A percentile compares a stretch with the other conserved stretches of the same genome.
phyloP scores from a whole-genome alignment of 2,888 invertebrate genomes.

The Homarus gammarus region DNA sequence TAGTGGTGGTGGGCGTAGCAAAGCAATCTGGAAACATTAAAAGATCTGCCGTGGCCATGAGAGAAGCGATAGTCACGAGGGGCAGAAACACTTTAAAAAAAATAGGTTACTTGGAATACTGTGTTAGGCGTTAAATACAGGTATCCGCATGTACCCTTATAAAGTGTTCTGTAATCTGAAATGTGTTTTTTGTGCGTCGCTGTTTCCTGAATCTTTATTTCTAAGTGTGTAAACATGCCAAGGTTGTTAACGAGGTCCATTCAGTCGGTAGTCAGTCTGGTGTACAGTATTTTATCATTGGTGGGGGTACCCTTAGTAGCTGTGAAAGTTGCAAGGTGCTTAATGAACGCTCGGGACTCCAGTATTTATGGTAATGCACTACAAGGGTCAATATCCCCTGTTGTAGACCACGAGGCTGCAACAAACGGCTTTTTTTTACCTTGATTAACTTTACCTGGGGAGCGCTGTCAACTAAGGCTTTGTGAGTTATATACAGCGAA shows the following conservation, averaged over 20 bases:
- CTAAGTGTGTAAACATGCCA: slow-evolving; percentile 8
- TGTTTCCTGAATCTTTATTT: too few species aligned
- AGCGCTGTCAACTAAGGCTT: too few species aligned
- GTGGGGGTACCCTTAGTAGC: not conserved
- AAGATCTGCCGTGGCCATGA: not conserved
- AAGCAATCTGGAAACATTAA: not conserved
- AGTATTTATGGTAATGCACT: slow-evolving; percentile 1
- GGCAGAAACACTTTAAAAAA: not conserved
- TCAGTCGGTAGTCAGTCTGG: not conserved
- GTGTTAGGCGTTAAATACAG: too few species aligned
- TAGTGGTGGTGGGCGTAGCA: too few species aligned
- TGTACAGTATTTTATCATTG: slow-evolving; percentile 25
- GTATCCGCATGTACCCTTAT: too few species aligned
- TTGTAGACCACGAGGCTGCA: not conserved
- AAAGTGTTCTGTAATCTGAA: too few species aligned
- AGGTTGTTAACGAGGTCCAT: slow-evolving; percentile 21
- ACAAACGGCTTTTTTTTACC: not conserved
- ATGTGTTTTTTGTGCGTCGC: not conserved
- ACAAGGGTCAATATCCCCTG: not conserved
- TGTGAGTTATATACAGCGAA: too few species aligned
- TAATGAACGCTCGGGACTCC: slow-evolving; percentile 5
- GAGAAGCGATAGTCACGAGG: not conserved
- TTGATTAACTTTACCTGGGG: too few species aligned
- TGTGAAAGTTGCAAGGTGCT: slow-evolving; percentile 26
- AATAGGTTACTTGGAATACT: too few species aligned